Evolutionary conservation across 2,888 invertebrate genomes (phyloP).

Genomic region (Aplocera efformata): DNA sequence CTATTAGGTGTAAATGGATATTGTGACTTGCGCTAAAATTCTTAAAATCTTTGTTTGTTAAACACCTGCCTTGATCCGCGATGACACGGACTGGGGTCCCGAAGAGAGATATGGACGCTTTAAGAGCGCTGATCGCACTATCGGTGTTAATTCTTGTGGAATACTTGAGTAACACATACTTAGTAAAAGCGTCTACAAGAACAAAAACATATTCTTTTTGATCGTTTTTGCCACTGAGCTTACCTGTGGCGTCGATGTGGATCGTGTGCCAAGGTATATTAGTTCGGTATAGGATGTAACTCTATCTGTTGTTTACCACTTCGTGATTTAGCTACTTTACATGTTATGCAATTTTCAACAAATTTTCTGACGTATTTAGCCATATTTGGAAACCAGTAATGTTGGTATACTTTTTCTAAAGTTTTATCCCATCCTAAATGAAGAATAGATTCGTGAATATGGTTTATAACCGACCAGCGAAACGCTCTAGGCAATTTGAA

Average conservation of each 20-base stretch:
- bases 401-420: conserved; percentile 31
- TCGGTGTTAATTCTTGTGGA: neutral
- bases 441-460: conserved; percentile 27
- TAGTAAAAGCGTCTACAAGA: conserved; percentile 4
- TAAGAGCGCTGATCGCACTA: neutral
- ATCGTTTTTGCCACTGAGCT: conserved; percentile 5
- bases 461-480: conserved; percentile 31
- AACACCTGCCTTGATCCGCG: conserved; percentile 15
- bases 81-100: conserved; percentile 2
- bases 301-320: conserved; percentile 24
- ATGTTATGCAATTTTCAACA: conserved; percentile 27
- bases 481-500: conserved; percentile 28
- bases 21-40: conserved; percentile 17
- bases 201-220: conserved; percentile 5
- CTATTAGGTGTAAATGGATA: conserved; percentile 28
- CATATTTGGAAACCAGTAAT: conserved; percentile 35
- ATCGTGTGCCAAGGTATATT: conserved; percentile 30
- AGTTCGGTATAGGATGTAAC: conserved; percentile 28
- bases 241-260: neutral
- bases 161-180: neutral
- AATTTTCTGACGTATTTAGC: conserved; percentile 25
- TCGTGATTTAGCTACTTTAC: conserved; percentile 27
- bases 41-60: conserved; percentile 22
- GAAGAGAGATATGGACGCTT: neutral
- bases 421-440: conserved; percentile 34